Conservation (phyloP, 2,888 invertebrate species). For the Amblyjoppa fuscipennis region DNA sequence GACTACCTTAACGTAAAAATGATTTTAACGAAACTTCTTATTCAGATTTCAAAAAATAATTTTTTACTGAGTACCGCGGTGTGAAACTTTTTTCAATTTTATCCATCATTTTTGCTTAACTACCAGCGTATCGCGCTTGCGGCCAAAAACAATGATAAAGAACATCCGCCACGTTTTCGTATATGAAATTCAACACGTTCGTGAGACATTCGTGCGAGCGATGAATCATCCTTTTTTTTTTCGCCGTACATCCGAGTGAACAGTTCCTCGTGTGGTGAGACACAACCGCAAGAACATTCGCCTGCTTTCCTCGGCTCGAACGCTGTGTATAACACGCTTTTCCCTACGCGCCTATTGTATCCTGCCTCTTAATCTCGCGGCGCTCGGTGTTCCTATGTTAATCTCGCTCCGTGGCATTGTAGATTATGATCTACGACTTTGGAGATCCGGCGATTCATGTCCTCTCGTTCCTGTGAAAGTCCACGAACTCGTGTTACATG, state of each 20-base stretch:
- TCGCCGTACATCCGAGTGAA: background rate
- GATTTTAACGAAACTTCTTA: too few relatives aligned
- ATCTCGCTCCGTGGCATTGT: slow-evolving; percentile 24
- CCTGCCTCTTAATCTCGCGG: slow-evolving; percentile 13
- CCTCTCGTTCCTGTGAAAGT: slow-evolving; percentile 31
- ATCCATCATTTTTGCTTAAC: too few relatives aligned
- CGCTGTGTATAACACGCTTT: slow-evolving; percentile 31
- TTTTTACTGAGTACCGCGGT: too few relatives aligned
- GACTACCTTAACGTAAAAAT: too few relatives aligned
- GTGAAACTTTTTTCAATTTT: too few relatives aligned
- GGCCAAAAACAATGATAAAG: background rate
- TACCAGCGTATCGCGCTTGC: too few relatives aligned
- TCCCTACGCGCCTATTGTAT: slow-evolving; percentile 43
- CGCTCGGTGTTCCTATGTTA: slow-evolving; percentile 36
- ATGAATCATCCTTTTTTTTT: background rate
- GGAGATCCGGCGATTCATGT: slow-evolving; percentile 21
- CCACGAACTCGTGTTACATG: background rate
- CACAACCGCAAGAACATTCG: slow-evolving; percentile 27
- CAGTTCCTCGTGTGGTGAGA: slow-evolving; percentile 4
- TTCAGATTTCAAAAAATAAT: too few relatives aligned
- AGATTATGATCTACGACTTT: slow-evolving; percentile 35
- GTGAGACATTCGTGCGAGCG: background rate
- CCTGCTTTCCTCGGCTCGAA: slow-evolving; percentile 31
- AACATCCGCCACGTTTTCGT: background rate
- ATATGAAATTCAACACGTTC: background rate